A percentile compares a stretch with the other conserved stretches of the same genome.
Evolutionary conservation across 2,113 vertebrate species (phyloP).

Genomic region (Mus pahari): DNA sequence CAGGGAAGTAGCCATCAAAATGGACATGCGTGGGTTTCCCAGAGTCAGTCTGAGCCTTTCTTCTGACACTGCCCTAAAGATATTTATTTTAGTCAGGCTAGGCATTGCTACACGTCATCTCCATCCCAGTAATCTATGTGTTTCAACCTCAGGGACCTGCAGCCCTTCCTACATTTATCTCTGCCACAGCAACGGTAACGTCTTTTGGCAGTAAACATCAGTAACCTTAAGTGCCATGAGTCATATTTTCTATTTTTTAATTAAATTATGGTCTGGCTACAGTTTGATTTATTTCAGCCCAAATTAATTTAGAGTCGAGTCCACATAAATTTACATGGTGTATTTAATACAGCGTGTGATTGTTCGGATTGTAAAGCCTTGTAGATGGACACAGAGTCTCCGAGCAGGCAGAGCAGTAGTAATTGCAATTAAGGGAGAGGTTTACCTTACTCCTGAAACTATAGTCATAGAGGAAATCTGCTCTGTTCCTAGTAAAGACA

Average conservation of each 20-base stretch:
- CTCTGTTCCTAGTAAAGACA: constrained; percentile 54
- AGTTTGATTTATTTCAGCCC: constrained; percentile 72
- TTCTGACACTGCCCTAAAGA: not conserved
- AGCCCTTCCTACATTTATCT: constrained; percentile 34
- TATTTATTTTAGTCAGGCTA: not conserved
- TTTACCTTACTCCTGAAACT: constrained; percentile 25
- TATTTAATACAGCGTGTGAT: constrained; percentile 54
- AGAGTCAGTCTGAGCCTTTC: not conserved
- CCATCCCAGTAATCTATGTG: not conserved
- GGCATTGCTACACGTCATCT: not conserved
- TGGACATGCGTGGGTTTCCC: not conserved
- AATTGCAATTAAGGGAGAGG: not conserved
- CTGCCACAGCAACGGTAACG: not conserved
- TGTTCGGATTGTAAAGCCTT: not conserved
- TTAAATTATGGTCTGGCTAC: constrained; percentile 69
- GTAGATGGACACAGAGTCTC: not conserved
- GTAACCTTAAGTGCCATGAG: constrained; percentile 68
- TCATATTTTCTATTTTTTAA: constrained; percentile 79
- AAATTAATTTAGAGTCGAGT: constrained; percentile 68
- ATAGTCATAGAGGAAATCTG: not conserved
- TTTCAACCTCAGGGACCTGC: not conserved
- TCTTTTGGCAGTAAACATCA: constrained; percentile 70
- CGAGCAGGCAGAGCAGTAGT: not conserved
- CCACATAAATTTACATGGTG: constrained; percentile 71
- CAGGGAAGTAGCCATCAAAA: not conserved